Percentiles rank a stretch among this genome's conserved stretches.
phyloP scores from a whole-genome alignment of 2,113 vertebrate species.

The Vireo altiloquus region DNA sequence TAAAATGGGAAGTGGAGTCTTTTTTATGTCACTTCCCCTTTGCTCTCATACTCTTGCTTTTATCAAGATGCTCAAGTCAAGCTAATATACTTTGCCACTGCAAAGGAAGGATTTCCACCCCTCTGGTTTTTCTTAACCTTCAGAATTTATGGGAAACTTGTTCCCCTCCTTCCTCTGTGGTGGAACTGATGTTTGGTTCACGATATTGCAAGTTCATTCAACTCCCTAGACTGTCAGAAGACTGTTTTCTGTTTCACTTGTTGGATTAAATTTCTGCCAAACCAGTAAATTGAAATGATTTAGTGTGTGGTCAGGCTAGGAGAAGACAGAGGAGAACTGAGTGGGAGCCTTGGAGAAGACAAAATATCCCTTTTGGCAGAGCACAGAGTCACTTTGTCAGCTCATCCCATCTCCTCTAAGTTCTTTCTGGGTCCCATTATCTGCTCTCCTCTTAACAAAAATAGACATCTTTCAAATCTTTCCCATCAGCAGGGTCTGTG shows the following conservation, averaged over 20 bases:
- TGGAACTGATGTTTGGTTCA: neutral
- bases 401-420: neutral
- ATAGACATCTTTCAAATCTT: neutral
- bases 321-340: neutral
- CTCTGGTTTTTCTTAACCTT: neutral
- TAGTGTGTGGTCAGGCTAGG: neutral
- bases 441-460: neutral
- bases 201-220: neutral
- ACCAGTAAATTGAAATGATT: neutral
- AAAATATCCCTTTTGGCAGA: neutral
- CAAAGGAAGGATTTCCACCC: neutral
- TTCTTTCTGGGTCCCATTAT: neutral
- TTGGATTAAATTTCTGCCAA: neutral
- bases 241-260: neutral
- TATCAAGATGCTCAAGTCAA: neutral
- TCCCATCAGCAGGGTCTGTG: neutral
- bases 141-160: neutral
- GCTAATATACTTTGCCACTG: neutral
- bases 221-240: neutral
- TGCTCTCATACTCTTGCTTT: neutral
- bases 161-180: neutral
- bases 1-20: neutral
- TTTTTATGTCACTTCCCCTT: fast-evolving
- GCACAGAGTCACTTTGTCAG: neutral
- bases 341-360: neutral